A percentile compares a stretch with the other conserved stretches of the same genome.
Conservation (phyloP, 2,113 vertebrate species). For the Prinia subflava region DNA sequence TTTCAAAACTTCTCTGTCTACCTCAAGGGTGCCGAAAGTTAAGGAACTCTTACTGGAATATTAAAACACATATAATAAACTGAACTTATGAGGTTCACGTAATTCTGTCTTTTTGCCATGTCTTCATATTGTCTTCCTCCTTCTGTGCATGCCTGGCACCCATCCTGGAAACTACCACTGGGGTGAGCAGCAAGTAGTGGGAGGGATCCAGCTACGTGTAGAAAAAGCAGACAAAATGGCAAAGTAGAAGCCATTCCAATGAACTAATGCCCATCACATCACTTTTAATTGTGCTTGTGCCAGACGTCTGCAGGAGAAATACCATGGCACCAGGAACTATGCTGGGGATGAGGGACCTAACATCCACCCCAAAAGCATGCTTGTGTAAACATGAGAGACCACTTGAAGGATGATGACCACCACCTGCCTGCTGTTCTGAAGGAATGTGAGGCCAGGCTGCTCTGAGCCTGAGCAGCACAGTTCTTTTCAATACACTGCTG, state of each 20-base stretch:
- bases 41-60: neutral
- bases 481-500: neutral
- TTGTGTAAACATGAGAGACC: neutral
- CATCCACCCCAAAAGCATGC: neutral
- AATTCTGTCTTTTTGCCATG: neutral
- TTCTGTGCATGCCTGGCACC: neutral
- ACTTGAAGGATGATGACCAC: neutral
- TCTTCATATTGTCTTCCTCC: neutral
- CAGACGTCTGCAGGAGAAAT: neutral
- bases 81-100: neutral
- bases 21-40: neutral
- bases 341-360: neutral
- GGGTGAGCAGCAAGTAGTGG: fast-evolving
- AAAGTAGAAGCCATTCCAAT: neutral
- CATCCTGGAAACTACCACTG: neutral
- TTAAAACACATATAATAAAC: neutral
- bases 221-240: neutral
- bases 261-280: too few species aligned
- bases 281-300: neutral
- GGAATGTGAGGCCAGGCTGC: neutral
- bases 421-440: neutral
- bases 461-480: neutral
- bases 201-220: fast-evolving
- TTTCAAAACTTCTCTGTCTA: neutral
- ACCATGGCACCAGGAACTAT: neutral